Evolutionary conservation across 1,140 invertebrate species (phyloP).

Genomic region (Neodiprion fabricii): DNA sequence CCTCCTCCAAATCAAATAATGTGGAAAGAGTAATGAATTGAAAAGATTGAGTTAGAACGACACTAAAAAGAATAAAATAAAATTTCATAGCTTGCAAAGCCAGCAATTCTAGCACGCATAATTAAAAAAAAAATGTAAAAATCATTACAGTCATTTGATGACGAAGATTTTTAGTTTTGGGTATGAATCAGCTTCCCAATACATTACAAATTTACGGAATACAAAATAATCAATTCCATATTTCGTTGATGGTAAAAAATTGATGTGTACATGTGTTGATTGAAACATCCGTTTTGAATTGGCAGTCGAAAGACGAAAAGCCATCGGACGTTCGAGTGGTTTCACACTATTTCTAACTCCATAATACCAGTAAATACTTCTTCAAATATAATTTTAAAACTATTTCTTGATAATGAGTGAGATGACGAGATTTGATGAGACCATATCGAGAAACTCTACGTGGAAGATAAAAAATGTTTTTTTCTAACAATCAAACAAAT

Average conservation of each 20-base stretch:
- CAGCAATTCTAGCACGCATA: neutral
- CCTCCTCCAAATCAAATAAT: neutral
- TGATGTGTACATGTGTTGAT: slow-evolving; percentile 30
- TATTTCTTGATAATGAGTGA: neutral
- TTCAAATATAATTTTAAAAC: neutral
- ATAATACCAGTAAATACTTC: neutral
- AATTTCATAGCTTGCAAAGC: neutral
- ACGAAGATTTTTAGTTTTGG: slow-evolving; percentile 37
- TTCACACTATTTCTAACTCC: neutral
- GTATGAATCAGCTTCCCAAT: slow-evolving; percentile 34
- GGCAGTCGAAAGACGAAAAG: neutral
- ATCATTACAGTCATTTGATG: slow-evolving; percentile 55
- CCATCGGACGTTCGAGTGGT: neutral
- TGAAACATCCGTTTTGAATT: neutral
- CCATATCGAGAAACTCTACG: neutral
- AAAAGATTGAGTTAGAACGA: neutral
- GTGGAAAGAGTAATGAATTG: neutral
- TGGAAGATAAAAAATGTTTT: neutral
- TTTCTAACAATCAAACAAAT: neutral
- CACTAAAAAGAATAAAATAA: neutral
- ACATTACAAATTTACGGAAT: slow-evolving; percentile 30
- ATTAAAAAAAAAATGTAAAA: slow-evolving; percentile 21
- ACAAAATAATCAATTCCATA: slow-evolving; percentile 52
- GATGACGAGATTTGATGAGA: neutral
- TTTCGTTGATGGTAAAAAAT: slow-evolving; percentile 46